A percentile compares a stretch with the other conserved stretches of the same genome.
Conservation (phyloP, 2,113 vertebrate species). For the Otocyon megalotis region DNA sequence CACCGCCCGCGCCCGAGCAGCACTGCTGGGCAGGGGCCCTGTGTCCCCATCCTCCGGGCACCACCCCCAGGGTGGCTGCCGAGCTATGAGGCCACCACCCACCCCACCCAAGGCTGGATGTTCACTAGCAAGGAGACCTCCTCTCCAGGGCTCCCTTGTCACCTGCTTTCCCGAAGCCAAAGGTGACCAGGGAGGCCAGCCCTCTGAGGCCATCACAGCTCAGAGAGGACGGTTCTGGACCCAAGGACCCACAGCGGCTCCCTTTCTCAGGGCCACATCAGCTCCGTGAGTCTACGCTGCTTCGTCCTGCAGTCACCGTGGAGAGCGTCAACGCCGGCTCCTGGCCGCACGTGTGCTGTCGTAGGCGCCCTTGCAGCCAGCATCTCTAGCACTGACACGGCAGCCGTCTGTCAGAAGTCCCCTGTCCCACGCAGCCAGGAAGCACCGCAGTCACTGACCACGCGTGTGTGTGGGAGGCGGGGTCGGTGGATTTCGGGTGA, state of each 20-base stretch:
- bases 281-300: background rate
- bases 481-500: accelerated
- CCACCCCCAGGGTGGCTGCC: accelerated
- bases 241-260: accelerated
- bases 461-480: accelerated
- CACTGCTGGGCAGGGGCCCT: background rate
- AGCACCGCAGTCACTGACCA: accelerated
- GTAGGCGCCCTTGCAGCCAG: background rate
- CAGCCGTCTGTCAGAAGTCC: background rate
- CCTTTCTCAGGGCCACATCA: accelerated
- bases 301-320: background rate
- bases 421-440: accelerated
- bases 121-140: accelerated
- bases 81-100: background rate
- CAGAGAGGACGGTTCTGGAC: accelerated
- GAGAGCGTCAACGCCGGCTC: background rate
- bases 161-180: background rate
- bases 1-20: background rate
- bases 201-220: accelerated
- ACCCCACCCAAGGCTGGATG: accelerated
- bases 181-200: accelerated
- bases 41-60: background rate
- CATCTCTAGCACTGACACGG: too few relatives aligned
- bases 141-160: accelerated
- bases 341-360: accelerated